Evolutionary conservation across 2,888 invertebrate genomes (phyloP).

Genomic region (Agonopterix subpropinquella): DNA sequence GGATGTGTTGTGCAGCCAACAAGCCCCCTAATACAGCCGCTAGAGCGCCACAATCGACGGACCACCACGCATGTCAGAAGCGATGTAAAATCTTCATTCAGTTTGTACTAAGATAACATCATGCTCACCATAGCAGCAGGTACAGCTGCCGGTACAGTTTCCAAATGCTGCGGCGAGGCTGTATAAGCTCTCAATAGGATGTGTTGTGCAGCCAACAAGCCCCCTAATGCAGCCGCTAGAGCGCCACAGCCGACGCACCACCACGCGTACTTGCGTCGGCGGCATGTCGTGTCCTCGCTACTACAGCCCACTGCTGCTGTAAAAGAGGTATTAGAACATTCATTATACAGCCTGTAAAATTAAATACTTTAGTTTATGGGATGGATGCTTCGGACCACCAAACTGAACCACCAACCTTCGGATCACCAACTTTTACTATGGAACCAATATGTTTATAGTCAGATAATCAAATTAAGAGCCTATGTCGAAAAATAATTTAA

Average conservation of each 20-base stretch:
- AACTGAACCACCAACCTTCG: too few relatives aligned
- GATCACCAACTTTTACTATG: too few relatives aligned
- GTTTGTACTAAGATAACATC: too few relatives aligned
- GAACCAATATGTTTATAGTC: too few relatives aligned
- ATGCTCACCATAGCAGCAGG: slow-evolving; percentile 90
- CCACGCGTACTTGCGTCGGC: slow-evolving; percentile 85
- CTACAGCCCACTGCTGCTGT: slow-evolving; percentile 59
- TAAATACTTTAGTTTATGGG: too few relatives aligned
- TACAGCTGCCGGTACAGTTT: slow-evolving; percentile 96
- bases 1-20: slow-evolving; percentile 86
- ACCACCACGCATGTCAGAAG: slow-evolving; percentile 80
- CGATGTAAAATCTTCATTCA: too few relatives aligned
- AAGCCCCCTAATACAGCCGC: slow-evolving; percentile 86
- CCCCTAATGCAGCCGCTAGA: slow-evolving; percentile 84
- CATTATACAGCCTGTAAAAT: too few relatives aligned
- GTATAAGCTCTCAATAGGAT: slow-evolving; percentile 87
- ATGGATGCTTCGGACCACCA: too few relatives aligned
- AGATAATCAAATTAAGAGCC: too few relatives aligned
- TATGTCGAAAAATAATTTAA: too few relatives aligned
- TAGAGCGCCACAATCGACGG: slow-evolving; percentile 87
- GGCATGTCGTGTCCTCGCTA: slow-evolving; percentile 55
- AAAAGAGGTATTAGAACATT: slow-evolving; percentile 1
- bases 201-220: slow-evolving; percentile 86
- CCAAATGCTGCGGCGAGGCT: slow-evolving; percentile 85
- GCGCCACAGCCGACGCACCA: slow-evolving; percentile 90